Percentiles rank a stretch among this genome's conserved stretches.
Conservation (phyloP, 53 echinoderm and acorn worm genomes). For the Arbacia lixula region DNA sequence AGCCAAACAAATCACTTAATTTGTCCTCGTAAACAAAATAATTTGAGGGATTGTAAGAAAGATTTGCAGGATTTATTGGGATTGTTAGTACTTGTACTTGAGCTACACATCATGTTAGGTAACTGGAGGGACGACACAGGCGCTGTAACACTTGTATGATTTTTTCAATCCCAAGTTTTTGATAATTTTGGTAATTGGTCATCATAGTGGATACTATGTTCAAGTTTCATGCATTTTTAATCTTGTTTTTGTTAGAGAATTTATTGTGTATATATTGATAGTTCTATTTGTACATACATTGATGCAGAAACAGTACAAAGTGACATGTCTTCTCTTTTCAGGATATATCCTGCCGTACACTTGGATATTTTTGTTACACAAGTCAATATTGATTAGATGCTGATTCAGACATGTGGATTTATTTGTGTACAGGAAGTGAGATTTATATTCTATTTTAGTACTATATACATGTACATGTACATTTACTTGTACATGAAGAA, state of each 20-base stretch:
- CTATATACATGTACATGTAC: conserved; percentile 11
- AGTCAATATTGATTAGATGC: neutral
- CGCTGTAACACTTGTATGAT: too few species aligned
- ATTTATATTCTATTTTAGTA: conserved; percentile 50
- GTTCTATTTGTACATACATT: conserved; percentile 24
- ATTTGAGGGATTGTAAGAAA: too few species aligned
- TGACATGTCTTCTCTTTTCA: conserved; percentile 11
- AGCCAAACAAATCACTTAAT: too few species aligned
- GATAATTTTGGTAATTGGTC: too few species aligned
- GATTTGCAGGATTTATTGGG: too few species aligned
- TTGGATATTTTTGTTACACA: conserved; percentile 28
- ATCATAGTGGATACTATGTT: too few species aligned
- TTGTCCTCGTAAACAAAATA: too few species aligned
- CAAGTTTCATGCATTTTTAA: neutral
- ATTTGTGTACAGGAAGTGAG: conserved; percentile 26
- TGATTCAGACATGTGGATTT: neutral
- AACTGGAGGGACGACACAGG: too few species aligned
- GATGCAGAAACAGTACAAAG: conserved; percentile 26
- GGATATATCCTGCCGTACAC: neutral
- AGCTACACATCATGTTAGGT: too few species aligned
- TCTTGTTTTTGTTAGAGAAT: conserved; percentile 36
- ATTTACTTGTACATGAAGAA: too few species aligned
- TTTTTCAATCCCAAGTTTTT: too few species aligned
- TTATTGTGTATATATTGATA: conserved; percentile 39
- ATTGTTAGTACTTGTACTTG: too few species aligned